Conservation (phyloP, 1,140 invertebrate genomes). For the Arctopsyche grandis region DNA sequence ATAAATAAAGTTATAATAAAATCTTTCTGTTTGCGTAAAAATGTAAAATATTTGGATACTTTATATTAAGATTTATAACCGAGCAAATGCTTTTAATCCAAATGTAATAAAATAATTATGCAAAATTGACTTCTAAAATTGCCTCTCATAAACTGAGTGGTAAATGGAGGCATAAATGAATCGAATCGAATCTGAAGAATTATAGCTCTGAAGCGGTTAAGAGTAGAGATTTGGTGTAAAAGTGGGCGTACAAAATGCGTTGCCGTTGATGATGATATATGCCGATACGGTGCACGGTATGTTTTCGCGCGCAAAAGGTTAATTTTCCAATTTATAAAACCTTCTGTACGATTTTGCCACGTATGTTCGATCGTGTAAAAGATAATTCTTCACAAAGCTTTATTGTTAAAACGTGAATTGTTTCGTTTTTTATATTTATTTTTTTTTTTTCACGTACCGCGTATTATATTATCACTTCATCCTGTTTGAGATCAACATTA, state of each 20-base stretch:
- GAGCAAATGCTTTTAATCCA: too few relatives aligned
- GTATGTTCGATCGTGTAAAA: conserved; percentile 22
- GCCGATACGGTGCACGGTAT: not conserved
- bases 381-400: conserved; percentile 1
- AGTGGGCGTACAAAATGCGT: not conserved
- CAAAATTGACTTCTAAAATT: too few relatives aligned
- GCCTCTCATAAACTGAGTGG: too few relatives aligned
- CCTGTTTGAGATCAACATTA: conserved; percentile 6
- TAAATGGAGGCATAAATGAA: too few relatives aligned
- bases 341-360: not conserved
- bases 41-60: too few relatives aligned
- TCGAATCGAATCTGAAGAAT: too few relatives aligned
- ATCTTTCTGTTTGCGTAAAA: too few relatives aligned
- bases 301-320: conserved; percentile 3
- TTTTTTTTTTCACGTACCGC: not conserved
- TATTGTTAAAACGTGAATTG: conserved; percentile 25
- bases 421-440: not conserved
- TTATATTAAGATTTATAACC: too few relatives aligned
- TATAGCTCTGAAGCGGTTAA: too few relatives aligned
- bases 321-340: conserved; percentile 32
- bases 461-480: conserved; percentile 9
- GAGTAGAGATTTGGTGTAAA: not conserved
- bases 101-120: too few relatives aligned
- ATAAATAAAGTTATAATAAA: too few relatives aligned
- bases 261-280: conserved; percentile 6